Base-by-base conservation (phyloP, 2,113 vertebrate genomes). In the Rhabdomys dilectus region DNA sequence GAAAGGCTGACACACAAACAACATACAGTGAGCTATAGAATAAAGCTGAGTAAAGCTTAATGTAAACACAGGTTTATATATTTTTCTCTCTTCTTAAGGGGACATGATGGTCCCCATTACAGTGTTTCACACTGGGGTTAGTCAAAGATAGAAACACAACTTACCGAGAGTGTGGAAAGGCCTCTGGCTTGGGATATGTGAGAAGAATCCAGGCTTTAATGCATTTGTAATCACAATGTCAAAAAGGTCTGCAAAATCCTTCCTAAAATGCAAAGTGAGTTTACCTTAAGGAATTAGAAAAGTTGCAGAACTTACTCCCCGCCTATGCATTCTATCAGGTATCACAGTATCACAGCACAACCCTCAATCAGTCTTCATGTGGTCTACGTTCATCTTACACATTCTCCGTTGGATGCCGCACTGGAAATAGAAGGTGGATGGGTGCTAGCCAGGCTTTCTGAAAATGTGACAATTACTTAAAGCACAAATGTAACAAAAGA, bases 191-290 rank as follows among this genome's bases (percentile, higher is more conserved):
- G 99, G 99, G 21, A 98, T 98, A 94, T 99, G 98, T 12, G 99
- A 99, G 98, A 99, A 99, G 98, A 99, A 99, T 21, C 99, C 99
- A 80, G 99, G 99, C 98, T 99, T 99, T 97, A 99, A 97, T 91
- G 99, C 99, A n/a, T 99, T 99, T 73, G 99, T 99, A 98, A 99
- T 99, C 96, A 99, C 98, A 97, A 99, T 93, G 42, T 99, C 99
- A 98, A 99, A 99, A 97, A 99, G 98, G 84, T 99, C 99, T 97
- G 99, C 99, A 56, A 99, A 99, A 96, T 99, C 99, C 92, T 98
- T 99, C 98, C 99, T 99, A 97, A 70, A 98, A 98, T 64, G 66
- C 51, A 94, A 82, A 9, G 60, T 58, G 51, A 86, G 51, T 73
- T 75, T 81, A 93, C 48, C 72, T 91, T 90, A 91, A 77, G 56